These are phyloP conservation scores for Platycheirus albimanus DNA, from an alignment of 2,888 invertebrate genomes.

Conservation along the genomic window DNA sequence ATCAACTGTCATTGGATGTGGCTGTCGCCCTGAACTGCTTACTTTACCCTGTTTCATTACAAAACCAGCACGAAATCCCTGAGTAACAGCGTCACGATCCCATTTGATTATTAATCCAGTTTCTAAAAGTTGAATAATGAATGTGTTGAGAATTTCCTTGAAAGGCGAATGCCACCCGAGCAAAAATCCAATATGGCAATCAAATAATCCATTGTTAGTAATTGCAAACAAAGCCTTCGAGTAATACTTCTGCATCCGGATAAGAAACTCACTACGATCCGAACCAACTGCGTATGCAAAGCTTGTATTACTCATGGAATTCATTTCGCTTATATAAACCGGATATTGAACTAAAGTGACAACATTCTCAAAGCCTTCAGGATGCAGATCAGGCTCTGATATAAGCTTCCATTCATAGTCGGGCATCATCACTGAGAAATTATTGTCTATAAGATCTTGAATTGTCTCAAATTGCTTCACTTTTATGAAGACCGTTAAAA, in stretches of 20 bases:
- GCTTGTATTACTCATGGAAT: conserved; percentile 25
- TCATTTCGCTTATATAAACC: background rate
- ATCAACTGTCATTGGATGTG: background rate
- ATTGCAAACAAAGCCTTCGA: background rate
- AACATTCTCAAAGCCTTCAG: conserved; percentile 4
- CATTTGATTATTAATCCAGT: conserved; percentile 36
- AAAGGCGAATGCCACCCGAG: conserved; percentile 5
- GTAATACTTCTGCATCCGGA: background rate
- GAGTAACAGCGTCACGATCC: background rate
- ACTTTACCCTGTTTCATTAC: background rate
- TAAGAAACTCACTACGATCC: conserved; percentile 19
- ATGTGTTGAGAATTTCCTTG: conserved; percentile 11
- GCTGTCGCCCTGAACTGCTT: too few relatives aligned
- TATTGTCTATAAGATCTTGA: conserved; percentile 37
- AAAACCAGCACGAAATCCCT: background rate
- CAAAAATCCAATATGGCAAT: background rate
- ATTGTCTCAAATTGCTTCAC: conserved; percentile 28
- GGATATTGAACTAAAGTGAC: background rate
- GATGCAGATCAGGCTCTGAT: background rate
- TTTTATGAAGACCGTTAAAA: conserved; percentile 36
- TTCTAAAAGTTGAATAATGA: conserved; percentile 14
- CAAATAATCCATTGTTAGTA: background rate
- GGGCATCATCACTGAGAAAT: conserved; percentile 23
- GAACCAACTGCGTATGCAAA: conserved; percentile 13
- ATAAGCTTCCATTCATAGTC: conserved; percentile 3